Evolutionary conservation across 64 coral and sea anemone genomes (phyloP).

Genomic region (Anthopleura sola): DNA sequence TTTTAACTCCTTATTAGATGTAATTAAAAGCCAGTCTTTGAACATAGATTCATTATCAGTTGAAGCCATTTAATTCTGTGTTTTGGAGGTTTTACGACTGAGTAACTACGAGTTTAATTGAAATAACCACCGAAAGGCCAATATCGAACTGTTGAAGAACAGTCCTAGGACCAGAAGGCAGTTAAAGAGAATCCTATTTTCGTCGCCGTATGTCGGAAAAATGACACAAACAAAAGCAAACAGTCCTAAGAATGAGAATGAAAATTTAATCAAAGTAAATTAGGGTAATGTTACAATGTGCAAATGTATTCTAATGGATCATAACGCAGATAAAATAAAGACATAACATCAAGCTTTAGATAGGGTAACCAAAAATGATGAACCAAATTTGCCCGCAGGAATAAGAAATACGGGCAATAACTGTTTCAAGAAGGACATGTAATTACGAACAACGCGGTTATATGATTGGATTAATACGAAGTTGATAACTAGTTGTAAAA

Average conservation of each 20-base stretch:
- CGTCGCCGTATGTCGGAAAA: neutral
- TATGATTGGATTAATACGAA: conserved; percentile 4
- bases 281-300: neutral
- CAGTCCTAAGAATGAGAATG: neutral
- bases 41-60: neutral
- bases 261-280: neutral
- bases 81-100: neutral
- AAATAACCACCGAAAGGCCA: neutral
- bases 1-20: conserved; percentile 10
- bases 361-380: neutral
- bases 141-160: neutral
- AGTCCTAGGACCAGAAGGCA: neutral
- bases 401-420: neutral
- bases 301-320: neutral
- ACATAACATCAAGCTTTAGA: neutral
- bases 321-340: neutral
- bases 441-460: neutral
- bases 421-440: neutral
- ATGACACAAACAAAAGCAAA: neutral
- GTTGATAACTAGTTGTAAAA: neutral
- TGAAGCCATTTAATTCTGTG: conserved; percentile 10
- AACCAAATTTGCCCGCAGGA: neutral
- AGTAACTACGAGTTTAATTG: neutral
- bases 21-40: conserved; percentile 10
- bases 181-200: neutral